Evolutionary conservation across 2,113 vertebrate genomes (phyloP).

Genomic region (Daphoenositta chrysoptera): DNA sequence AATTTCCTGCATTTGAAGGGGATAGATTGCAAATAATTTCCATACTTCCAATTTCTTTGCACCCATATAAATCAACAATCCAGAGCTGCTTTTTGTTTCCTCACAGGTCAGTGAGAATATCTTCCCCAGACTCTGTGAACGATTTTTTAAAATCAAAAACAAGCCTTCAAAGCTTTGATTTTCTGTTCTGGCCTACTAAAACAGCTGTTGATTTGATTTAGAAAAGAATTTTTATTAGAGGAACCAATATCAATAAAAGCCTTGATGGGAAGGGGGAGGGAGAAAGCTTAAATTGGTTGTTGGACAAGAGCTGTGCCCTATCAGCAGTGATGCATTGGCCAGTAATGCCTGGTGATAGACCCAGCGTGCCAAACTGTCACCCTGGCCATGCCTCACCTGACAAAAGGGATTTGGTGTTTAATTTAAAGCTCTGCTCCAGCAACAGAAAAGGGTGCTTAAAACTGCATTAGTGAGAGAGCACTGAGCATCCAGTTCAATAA

Average conservation of each 20-base stretch:
- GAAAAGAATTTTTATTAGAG: not conserved
- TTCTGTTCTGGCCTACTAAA: not conserved
- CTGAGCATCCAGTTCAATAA: constrained; percentile 35
- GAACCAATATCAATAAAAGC: not conserved
- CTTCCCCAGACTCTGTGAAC: not conserved
- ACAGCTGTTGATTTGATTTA: not conserved
- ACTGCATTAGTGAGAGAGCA: constrained; percentile 32
- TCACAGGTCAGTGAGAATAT: not conserved
- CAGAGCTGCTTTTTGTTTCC: not conserved
- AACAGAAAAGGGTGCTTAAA: constrained; percentile 39
- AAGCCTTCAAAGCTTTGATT: not conserved
- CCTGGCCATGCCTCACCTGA: not conserved
- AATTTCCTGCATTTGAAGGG: not conserved
- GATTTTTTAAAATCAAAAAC: not conserved
- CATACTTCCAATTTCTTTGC: not conserved
- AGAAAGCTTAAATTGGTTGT: not conserved
- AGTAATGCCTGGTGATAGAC: not conserved
- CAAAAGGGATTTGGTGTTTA: constrained; percentile 47
- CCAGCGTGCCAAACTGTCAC: not conserved
- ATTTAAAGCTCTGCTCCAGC: constrained; percentile 32
- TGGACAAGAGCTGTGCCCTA: not conserved
- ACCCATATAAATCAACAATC: not conserved
- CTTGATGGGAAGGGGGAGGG: not conserved
- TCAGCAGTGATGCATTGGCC: not conserved
- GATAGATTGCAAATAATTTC: not conserved